Evolutionary conservation across 2,113 vertebrate genomes (phyloP), one percentile per base, ranked within the genome.

Genomic region (Oryzias javanicus): DNA sequence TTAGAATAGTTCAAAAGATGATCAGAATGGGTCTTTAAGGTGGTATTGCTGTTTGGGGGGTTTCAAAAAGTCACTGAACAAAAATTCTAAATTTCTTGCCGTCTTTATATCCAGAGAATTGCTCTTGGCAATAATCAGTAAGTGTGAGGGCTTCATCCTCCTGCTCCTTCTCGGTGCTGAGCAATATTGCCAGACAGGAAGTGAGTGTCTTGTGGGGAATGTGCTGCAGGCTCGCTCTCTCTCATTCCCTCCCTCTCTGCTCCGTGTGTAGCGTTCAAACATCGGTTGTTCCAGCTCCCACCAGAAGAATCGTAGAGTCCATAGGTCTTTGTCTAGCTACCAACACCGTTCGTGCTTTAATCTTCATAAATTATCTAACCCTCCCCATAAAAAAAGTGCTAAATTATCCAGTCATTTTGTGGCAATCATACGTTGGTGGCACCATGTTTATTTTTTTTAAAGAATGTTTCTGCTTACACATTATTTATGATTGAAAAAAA

Each of bases 161-260:
- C 61, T 82, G 78, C 76, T 85, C 69, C 78, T 81, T 79, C 68
- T 61, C 60, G 53, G 70, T 87, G 85, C 86, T 85, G 83, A 86
- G 82, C 87, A 83, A 84, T 84, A 60, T 66, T 76, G 62, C 16
- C 70, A 81, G 83, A 88, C 88, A 90, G 90, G 90, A 91, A 91
- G 88, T 86, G 86, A 82, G 76, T 76, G 84, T 86, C 80, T 80
- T 83, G 64, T 72, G 81, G 86, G 85, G 86, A 91, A 89, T 90
- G 88, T 83, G 85, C 86, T 88, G 72, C 72, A 85, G 83, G 84
- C 85, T 70, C 70, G 73, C 72, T 72, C 78, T 59, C 55, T 61
- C 61, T 64, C 29, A 0, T 62, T 63, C 48, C 70, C 24, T 51
- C 59, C 60, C 70, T 63, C 64, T 5, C 57, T 64, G 58, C 61